phyloP scores from a whole-genome alignment of 2,113 vertebrate species.

The Prietella phreatophila region DNA sequence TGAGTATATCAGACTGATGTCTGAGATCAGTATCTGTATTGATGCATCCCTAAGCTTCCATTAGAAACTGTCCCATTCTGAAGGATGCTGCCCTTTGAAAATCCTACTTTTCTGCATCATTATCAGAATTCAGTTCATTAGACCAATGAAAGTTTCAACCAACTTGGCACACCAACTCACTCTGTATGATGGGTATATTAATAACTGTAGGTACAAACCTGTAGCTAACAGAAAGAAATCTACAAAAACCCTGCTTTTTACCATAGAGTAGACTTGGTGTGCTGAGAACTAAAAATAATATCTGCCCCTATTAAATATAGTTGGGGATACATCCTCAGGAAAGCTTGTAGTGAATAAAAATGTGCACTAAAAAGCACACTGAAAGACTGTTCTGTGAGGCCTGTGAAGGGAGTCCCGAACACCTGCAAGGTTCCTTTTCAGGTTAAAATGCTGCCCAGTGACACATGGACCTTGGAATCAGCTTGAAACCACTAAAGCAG shows the following conservation, averaged over 20 bases:
- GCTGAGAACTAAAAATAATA: neutral
- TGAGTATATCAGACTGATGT: neutral
- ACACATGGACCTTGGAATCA: constrained; percentile 6
- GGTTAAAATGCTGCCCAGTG: neutral
- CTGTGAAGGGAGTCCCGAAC: neutral
- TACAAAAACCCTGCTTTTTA: neutral
- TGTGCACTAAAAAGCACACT: neutral
- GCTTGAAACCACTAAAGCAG: constrained; percentile 16
- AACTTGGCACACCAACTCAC: neutral
- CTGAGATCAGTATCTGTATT: neutral
- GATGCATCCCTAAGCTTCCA: neutral
- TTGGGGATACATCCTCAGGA: neutral
- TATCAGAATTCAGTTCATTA: neutral
- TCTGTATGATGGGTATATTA: neutral
- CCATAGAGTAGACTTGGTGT: neutral
- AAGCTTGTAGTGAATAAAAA: neutral
- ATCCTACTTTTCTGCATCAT: neutral
- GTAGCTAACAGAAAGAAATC: neutral
- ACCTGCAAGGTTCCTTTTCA: neutral
- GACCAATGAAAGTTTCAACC: neutral
- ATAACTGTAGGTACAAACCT: neutral
- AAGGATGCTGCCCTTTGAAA: too few relatives aligned
- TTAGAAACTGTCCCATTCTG: neutral
- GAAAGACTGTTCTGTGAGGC: neutral
- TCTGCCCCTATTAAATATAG: neutral